These are phyloP conservation scores for Drosophila aff. DNA, from an alignment of 1,140 invertebrate genomes.

Conservation along the genomic window DNA sequence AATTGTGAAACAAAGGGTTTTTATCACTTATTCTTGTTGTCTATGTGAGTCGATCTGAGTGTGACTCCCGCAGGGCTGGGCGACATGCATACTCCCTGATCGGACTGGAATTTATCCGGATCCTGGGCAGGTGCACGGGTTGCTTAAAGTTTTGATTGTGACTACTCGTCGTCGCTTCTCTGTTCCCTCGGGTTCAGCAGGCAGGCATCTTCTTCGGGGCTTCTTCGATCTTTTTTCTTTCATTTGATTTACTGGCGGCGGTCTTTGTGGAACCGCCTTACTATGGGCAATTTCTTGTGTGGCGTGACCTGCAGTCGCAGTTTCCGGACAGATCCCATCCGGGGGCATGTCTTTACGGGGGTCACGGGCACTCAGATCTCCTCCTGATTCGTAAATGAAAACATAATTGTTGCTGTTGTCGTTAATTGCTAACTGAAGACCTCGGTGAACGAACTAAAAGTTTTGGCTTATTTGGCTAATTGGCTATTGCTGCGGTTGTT, in stretches of 20 bases:
- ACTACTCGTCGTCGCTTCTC: slow-evolving; percentile 31
- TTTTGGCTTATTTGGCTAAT: slow-evolving; percentile 82
- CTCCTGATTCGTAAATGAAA: slow-evolving; percentile 59
- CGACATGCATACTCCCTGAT: neutral
- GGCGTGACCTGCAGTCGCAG: slow-evolving; percentile 22
- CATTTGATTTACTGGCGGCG: slow-evolving; percentile 26
- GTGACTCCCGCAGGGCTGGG: slow-evolving; percentile 8
- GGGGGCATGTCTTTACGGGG: slow-evolving; percentile 1
- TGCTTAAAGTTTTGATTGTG: slow-evolving; percentile 51
- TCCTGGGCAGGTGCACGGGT: slow-evolving; percentile 18
- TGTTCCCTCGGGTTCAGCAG: slow-evolving; percentile 48
- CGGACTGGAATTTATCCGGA: neutral
- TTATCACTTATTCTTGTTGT: slow-evolving; percentile 80
- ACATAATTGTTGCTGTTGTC: slow-evolving; percentile 77
- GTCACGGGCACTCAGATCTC: slow-evolving; percentile 41
- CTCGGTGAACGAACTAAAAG: slow-evolving; percentile 66
- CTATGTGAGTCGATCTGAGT: slow-evolving; percentile 36
- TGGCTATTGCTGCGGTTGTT: slow-evolving; percentile 72
- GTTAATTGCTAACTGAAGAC: slow-evolving; percentile 61
- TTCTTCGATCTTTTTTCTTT: slow-evolving; percentile 26
- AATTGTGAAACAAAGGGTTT: slow-evolving; percentile 75
- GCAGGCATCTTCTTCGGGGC: slow-evolving; percentile 60
- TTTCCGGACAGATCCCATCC: slow-evolving; percentile 11
- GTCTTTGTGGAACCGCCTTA: slow-evolving; percentile 6
- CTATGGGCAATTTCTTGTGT: slow-evolving; percentile 63